Conservation (phyloP, 2,797 vertebrate genomes). For the Buphagus erythrorhynchus region DNA sequence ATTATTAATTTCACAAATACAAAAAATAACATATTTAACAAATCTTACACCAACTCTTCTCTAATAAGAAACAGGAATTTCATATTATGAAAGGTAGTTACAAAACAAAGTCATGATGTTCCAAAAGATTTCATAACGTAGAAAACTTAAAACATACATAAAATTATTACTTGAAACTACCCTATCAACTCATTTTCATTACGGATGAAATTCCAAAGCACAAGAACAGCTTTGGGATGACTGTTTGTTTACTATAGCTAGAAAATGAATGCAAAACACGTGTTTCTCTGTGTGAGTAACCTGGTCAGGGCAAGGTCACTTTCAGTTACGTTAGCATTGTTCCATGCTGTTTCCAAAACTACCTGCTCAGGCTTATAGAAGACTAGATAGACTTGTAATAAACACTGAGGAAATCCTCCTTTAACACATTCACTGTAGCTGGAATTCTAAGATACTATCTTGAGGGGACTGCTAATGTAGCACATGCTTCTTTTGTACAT, state of each 20-base stretch:
- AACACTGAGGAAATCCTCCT: background rate
- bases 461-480: background rate
- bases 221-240: background rate
- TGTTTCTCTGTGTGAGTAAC: background rate
- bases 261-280: accelerated
- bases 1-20: background rate
- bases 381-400: background rate
- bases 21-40: background rate
- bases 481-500: background rate
- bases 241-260: background rate
- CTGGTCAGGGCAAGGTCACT: background rate
- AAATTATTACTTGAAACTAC: background rate
- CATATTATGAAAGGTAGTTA: background rate
- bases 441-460: background rate
- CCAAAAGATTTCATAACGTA: background rate
- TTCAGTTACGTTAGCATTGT: background rate
- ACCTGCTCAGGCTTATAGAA: background rate
- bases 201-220: background rate
- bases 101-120: background rate
- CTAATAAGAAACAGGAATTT: background rate
- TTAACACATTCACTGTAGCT: background rate
- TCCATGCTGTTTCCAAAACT: background rate
- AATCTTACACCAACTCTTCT: background rate
- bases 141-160: background rate
- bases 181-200: background rate